These are phyloP conservation scores for Oedothorax gibbosus DNA, from an alignment of 1,140 invertebrate genomes.

Conservation along the genomic window DNA sequence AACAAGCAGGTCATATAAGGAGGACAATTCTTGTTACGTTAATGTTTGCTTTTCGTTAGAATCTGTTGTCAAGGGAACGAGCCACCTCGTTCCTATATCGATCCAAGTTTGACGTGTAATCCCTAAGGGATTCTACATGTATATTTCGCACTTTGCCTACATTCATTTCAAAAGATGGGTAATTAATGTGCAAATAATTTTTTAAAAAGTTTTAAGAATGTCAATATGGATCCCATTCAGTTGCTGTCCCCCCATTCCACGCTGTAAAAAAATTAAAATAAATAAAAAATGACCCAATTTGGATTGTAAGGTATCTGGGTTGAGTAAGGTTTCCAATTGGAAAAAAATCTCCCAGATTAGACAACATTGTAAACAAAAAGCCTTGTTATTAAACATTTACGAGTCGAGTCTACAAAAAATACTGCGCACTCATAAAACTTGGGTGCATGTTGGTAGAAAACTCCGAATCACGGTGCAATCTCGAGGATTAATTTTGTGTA, in stretches of 20 bases:
- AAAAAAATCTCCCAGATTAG: no score
- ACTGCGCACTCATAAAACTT: no score
- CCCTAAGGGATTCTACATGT: slow-evolving; percentile 24
- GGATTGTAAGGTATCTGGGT: no score
- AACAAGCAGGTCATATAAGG: slow-evolving; percentile 54
- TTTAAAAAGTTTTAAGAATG: not conserved
- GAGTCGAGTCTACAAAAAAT: no score
- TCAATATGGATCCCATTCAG: not conserved
- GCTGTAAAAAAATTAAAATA: not conserved
- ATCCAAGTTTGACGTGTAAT: slow-evolving; percentile 47
- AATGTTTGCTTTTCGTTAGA: slow-evolving; percentile 60
- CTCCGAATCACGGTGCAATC: no score
- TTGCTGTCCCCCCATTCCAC: not conserved
- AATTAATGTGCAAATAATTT: slow-evolving; percentile 52
- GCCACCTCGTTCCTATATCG: slow-evolving; percentile 51
- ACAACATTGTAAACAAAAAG: no score
- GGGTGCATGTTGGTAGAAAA: no score
- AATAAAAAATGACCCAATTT: no score
- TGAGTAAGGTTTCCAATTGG: no score
- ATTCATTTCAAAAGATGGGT: slow-evolving; percentile 37
- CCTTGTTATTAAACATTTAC: no score
- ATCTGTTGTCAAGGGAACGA: slow-evolving; percentile 50
- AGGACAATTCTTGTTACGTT: slow-evolving; percentile 55
- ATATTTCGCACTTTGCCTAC: slow-evolving; percentile 47
- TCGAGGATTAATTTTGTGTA: no score